Evolutionary conservation across 1,140 invertebrate species (phyloP).

Genomic region (Drosophila albomicans): DNA sequence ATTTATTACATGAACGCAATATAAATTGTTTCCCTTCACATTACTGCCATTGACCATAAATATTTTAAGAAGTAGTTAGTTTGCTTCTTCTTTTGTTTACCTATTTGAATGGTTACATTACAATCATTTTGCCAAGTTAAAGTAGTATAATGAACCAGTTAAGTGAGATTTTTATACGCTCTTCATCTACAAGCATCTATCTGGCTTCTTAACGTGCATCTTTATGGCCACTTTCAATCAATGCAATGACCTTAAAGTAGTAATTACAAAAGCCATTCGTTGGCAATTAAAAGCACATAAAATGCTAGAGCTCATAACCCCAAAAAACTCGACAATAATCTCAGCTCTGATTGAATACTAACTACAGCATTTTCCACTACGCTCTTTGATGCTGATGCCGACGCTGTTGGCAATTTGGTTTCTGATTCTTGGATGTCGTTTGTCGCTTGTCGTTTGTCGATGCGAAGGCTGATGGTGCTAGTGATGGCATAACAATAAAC

Average conservation of each 20-base stretch:
- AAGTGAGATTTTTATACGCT: not conserved
- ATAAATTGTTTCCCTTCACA: constrained; percentile 8
- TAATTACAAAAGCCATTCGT: constrained; percentile 49
- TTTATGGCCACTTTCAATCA: constrained; percentile 29
- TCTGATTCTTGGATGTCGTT: constrained; percentile 14
- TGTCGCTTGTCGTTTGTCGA: not conserved
- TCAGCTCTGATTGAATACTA: constrained; percentile 68
- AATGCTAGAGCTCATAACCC: constrained; percentile 42
- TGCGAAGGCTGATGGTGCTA: constrained; percentile 51
- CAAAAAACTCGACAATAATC: constrained; percentile 50
- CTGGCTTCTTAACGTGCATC: not conserved
- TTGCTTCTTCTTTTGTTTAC: no score
- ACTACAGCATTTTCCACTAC: constrained; percentile 15
- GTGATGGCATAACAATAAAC: constrained; percentile 75
- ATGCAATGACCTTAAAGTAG: constrained; percentile 43
- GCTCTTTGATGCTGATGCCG: constrained; percentile 48
- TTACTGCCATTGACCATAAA: not conserved
- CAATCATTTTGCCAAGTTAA: not conserved
- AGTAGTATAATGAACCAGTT: not conserved
- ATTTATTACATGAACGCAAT: constrained; percentile 13
- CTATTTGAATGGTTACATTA: not conserved
- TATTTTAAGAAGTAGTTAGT: not conserved
- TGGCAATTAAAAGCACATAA: constrained; percentile 63
- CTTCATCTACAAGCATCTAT: not conserved
- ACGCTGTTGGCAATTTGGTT: constrained; percentile 51